Base-by-base conservation (phyloP, 2,113 vertebrate species). In the Ancistrus triradiatus region DNA sequence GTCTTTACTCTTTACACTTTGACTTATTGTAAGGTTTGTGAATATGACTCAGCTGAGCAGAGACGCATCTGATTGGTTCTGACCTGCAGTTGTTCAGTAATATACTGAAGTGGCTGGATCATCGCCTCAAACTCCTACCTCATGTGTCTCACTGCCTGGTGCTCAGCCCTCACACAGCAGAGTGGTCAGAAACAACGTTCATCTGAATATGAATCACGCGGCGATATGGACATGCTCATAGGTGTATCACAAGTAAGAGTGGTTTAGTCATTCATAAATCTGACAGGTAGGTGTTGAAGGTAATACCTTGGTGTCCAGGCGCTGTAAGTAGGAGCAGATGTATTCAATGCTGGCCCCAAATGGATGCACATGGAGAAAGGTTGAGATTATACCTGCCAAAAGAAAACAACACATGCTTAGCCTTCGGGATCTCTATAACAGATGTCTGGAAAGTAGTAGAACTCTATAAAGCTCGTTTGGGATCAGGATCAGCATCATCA, bases 281-380 rank as follows among this genome's bases (percentile, higher is more conserved):
- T 3, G 7, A 11, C 37, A 38, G 7, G 11, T 7, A 10, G 13
- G 37, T 14, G 51, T 18, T 28, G 21, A 19, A 25, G 31, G 24
- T 18, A n/a, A 60, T 90, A 98, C 94, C 84, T 95, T 96, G 73
- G 90, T 93, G 87, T 96, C 93, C 80, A 98, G 85, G 22, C 92
- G 91, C 77, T 98, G 92, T 77, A 98, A 86, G 83, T 97, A 98
- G 78, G 94, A 97, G 72, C 94, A 96, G 87, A 98, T 96, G 82
- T 96, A 98, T 82, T 98, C 94, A 43, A 97, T 97, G 84, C 93
- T 96, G 63, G 93, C 95, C 78, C 94, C 94, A 52, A 95, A 97
- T 0, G 95, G 94, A 75, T 98, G 95, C 70, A 97, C 95, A 0
- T 97, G 93, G 66, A 97, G 91, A 73, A 98, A 98, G 0, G 94